A percentile compares a stretch with the other conserved stretches of the same genome.
Evolutionary conservation across 2,888 invertebrate genomes (phyloP).

Genomic region (Phengaris arion): DNA sequence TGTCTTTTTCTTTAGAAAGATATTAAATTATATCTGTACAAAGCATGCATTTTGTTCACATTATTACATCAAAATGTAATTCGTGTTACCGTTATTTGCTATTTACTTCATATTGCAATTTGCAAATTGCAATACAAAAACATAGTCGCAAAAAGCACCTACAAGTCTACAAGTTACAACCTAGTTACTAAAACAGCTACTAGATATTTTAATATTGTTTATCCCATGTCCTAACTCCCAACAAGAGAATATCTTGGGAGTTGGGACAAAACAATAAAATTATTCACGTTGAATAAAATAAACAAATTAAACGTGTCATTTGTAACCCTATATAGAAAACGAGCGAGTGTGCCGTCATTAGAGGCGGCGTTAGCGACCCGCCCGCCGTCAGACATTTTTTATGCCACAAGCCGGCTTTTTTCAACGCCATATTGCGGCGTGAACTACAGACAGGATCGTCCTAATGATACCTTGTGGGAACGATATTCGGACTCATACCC

Average conservation of each 20-base stretch:
- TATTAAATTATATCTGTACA: too few relatives aligned
- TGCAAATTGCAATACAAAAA: too few relatives aligned
- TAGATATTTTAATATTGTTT: too few relatives aligned
- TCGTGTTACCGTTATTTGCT: too few relatives aligned
- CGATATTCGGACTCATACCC: conserved; percentile 36
- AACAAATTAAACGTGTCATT: conserved; percentile 30
- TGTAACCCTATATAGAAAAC: conserved; percentile 56
- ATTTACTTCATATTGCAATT: too few relatives aligned
- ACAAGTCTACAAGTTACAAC: too few relatives aligned
- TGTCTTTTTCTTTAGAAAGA: too few relatives aligned
- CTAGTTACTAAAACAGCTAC: too few relatives aligned
- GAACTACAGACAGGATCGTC: conserved; percentile 42
- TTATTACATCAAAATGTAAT: too few relatives aligned
- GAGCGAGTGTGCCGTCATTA: conserved; percentile 63
- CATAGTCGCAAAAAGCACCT: too few relatives aligned
- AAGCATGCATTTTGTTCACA: too few relatives aligned
- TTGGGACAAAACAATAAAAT: conserved; percentile 19
- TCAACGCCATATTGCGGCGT: conserved; percentile 50
- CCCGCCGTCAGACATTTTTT: conserved; percentile 76
- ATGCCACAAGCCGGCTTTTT: conserved; percentile 66
- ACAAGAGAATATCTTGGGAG: conserved; percentile 26
- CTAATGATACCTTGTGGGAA: conserved; percentile 41
- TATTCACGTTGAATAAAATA: conserved; percentile 28
- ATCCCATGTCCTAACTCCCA: background rate
- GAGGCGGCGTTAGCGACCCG: conserved; percentile 74